Percentiles rank a stretch among this genome's conserved stretches.
phyloP scores from a whole-genome alignment of 2,888 invertebrate genomes.

The Uropetala carovei region DNA sequence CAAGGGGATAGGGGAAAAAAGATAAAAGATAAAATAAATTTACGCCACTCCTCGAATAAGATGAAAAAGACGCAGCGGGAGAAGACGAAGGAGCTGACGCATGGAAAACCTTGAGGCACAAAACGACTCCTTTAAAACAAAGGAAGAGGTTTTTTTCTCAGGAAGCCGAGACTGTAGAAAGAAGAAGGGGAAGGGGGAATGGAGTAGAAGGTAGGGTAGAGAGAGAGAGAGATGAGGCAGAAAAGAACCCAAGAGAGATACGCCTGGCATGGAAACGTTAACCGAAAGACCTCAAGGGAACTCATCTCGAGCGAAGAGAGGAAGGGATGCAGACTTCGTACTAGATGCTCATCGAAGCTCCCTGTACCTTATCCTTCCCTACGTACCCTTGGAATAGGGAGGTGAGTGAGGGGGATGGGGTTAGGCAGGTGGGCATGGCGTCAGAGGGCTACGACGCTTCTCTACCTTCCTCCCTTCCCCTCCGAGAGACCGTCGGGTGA shows the following conservation, averaged over 20 bases:
- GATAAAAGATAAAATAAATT: background rate
- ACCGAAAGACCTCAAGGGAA: background rate
- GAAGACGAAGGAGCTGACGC: background rate
- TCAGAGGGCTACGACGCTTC: background rate
- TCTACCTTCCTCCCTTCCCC: background rate
- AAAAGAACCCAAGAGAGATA: background rate
- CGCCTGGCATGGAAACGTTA: background rate
- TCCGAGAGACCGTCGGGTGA: background rate
- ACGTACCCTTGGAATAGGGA: background rate
- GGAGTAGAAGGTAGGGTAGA: background rate
- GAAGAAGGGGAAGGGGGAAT: background rate
- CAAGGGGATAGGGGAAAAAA: background rate
- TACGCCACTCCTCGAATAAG: background rate
- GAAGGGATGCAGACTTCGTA: background rate
- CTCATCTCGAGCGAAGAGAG: background rate
- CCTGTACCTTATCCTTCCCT: background rate
- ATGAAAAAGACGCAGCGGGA: background rate
- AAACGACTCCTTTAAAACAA: constrained; percentile 5
- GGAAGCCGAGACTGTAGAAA: background rate
- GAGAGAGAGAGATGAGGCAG: background rate
- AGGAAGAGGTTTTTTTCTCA: background rate
- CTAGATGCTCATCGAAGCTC: background rate
- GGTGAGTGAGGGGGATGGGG: background rate
- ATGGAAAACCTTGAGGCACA: background rate
- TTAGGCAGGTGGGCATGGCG: background rate